Percentiles rank a stretch among this genome's conserved stretches.
phyloP scores from a whole-genome alignment of 2,888 invertebrate species.

The Philaethria dido region DNA sequence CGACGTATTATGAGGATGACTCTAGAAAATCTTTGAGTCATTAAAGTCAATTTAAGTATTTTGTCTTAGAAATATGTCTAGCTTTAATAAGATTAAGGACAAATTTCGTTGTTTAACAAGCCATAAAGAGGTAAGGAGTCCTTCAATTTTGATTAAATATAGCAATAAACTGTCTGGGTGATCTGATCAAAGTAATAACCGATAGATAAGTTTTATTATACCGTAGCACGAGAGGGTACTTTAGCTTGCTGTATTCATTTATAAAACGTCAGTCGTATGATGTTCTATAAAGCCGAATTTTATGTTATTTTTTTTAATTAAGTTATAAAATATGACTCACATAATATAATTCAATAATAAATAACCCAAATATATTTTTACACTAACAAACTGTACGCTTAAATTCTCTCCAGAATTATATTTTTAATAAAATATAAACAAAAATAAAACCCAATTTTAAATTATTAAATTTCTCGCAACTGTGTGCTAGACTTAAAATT shows the following conservation, averaged over 20 bases:
- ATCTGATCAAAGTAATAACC: constrained; percentile 29
- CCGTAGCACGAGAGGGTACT: constrained; percentile 4
- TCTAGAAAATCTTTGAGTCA: not conserved
- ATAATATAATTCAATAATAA: no score
- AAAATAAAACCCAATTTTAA: not conserved
- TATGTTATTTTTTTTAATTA: not conserved
- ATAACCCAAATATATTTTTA: no score
- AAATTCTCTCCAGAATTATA: no score
- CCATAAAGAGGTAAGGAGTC: constrained; percentile 20
- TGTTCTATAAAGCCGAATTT: not conserved
- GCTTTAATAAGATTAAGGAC: not conserved
- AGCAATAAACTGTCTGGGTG: constrained; percentile 29
- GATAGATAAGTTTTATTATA: constrained; percentile 31
- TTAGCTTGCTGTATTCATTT: constrained; percentile 16
- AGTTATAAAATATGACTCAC: no score
- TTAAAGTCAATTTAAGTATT: not conserved
- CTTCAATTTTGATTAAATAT: constrained; percentile 32
- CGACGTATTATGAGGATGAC: no score
- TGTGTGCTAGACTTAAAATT: not conserved
- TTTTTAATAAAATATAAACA: no score
- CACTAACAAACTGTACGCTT: no score
- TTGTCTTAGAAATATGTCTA: not conserved
- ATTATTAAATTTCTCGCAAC: not conserved
- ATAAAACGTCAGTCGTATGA: not conserved
- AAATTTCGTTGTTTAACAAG: constrained; percentile 20